phyloP scores from a whole-genome alignment of 1,140 invertebrate genomes.

The Acyrthosiphon pisum region DNA sequence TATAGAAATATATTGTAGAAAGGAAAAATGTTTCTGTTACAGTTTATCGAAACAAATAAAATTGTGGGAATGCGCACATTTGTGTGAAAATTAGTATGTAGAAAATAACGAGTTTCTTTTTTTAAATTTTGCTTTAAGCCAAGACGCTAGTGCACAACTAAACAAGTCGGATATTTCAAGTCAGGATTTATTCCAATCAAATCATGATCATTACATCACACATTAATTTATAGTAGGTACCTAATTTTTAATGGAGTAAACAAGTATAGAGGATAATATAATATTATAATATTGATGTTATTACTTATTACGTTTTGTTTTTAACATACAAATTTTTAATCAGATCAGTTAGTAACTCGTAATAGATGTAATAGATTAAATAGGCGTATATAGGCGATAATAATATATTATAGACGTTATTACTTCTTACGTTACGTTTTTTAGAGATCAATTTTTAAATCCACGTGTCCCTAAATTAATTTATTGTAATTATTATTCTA shows the following conservation, averaged over 20 bases:
- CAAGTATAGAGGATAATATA: background rate
- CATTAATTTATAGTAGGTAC: background rate
- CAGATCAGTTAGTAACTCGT: background rate
- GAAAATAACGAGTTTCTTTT: conserved; percentile 34
- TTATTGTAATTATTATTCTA: background rate
- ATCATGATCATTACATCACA: background rate
- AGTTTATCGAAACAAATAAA: background rate
- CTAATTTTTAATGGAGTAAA: background rate
- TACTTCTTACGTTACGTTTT: background rate
- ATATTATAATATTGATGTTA: background rate
- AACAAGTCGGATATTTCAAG: background rate
- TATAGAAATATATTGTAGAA: background rate
- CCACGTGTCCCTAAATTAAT: background rate
- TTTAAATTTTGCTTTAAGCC: background rate
- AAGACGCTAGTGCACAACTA: background rate
- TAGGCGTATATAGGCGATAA: background rate
- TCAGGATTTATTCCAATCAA: background rate
- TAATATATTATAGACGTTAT: background rate
- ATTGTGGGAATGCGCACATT: background rate
- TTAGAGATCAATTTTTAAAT: background rate
- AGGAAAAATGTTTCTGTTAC: conserved; percentile 13
- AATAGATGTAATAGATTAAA: background rate
- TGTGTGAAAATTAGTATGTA: background rate
- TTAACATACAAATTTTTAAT: background rate
- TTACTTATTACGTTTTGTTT: background rate